These are phyloP conservation scores for Entomobrya multifasciata DNA, from an alignment of 2,888 invertebrate genomes.

Conservation along the genomic window DNA sequence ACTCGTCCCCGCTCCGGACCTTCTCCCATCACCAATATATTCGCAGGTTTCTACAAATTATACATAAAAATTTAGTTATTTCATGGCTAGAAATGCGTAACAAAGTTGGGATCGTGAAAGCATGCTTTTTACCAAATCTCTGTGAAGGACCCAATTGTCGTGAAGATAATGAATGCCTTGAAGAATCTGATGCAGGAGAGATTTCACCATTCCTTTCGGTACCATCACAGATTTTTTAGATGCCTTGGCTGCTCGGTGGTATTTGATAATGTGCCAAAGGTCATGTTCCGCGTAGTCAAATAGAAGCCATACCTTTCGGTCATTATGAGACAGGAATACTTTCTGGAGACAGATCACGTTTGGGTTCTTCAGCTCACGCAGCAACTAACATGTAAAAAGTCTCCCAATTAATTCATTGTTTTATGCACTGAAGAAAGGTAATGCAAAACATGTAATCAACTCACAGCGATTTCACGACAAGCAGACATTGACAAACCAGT, in stretches of 20 bases:
- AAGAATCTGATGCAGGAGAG: conserved; percentile 97
- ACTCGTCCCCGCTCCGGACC: conserved; percentile 97
- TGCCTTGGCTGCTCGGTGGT: conserved; percentile 98
- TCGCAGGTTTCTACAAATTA: conserved; percentile 94
- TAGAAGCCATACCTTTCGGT: conserved; percentile 97
- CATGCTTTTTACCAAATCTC: conserved; percentile 89
- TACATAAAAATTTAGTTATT: neutral
- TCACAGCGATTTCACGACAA: conserved; percentile 97
- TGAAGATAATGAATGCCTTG: conserved; percentile 99
- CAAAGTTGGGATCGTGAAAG: too few relatives aligned
- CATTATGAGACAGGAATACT: conserved; percentile 97
- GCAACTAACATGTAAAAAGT: conserved; percentile 87
- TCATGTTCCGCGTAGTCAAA: conserved; percentile 99
- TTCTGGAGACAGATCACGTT: conserved; percentile 98
- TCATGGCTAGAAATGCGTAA: neutral
- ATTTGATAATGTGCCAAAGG: conserved; percentile 99
- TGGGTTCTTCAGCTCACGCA: conserved; percentile 96
- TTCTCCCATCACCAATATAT: conserved; percentile 99
- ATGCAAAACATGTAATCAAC: too few relatives aligned
- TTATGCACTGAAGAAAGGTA: too few relatives aligned
- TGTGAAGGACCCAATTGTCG: conserved; percentile 99
- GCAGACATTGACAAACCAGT: conserved; percentile 99
- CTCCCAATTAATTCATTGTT: too few relatives aligned
- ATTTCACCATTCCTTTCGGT: conserved; percentile 98
- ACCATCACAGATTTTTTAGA: conserved; percentile 98